Evolutionary conservation across 1,140 invertebrate genomes (phyloP).

Genomic region (Drepana arcuata): DNA sequence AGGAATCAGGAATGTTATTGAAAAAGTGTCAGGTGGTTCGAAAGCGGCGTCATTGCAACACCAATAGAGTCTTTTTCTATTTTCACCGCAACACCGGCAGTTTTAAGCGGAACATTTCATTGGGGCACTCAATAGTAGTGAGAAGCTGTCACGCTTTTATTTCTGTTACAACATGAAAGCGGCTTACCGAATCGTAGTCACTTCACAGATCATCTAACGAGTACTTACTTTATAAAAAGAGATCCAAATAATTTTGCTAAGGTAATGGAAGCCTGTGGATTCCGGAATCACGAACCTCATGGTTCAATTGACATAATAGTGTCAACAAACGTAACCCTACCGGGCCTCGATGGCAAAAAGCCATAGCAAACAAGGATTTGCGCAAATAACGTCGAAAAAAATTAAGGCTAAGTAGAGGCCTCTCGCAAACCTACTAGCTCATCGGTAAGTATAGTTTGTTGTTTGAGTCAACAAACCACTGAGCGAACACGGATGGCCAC

Average conservation of each 20-base stretch:
- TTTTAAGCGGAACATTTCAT: constrained; percentile 6
- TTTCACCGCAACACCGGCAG: constrained; percentile 9
- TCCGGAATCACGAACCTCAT: constrained; percentile 18
- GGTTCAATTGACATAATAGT: constrained; percentile 40
- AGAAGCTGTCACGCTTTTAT: too few species aligned
- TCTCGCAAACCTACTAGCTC: constrained; percentile 38
- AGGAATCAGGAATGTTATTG: constrained; percentile 13
- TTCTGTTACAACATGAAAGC: too few species aligned
- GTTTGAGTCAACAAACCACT: constrained; percentile 44
- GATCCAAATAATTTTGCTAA: not conserved
- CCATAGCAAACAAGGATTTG: constrained; percentile 38
- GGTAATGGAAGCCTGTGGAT: not conserved
- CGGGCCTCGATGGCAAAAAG: constrained; percentile 51
- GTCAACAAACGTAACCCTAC: constrained; percentile 46
- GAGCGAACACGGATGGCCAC: constrained; percentile 43
- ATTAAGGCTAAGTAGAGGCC: constrained; percentile 43
- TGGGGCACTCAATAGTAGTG: too few species aligned
- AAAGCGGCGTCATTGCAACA: constrained; percentile 6
- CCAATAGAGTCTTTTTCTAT: constrained; percentile 9
- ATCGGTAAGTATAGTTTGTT: constrained; percentile 54
- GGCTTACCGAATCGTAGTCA: too few species aligned
- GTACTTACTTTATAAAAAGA: not conserved
- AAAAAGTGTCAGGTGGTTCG: constrained; percentile 10
- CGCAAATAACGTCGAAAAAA: constrained; percentile 41
- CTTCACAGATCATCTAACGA: not conserved